Evolutionary conservation across 2,113 vertebrate species (phyloP).

Genomic region (Tangachromis dhanisi): DNA sequence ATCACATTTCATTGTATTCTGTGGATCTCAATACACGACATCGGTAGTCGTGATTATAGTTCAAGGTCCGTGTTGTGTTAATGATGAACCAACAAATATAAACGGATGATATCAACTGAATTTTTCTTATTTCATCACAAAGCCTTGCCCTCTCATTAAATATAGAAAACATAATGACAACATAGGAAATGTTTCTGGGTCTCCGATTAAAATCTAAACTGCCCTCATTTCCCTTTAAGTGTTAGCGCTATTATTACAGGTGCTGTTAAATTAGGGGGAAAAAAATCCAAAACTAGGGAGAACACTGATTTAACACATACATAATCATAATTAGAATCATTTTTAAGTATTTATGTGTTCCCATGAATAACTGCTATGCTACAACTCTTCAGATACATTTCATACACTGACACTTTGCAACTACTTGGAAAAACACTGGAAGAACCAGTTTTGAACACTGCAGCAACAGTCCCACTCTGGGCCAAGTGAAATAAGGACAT

Average conservation of each 20-base stretch:
- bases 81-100: neutral
- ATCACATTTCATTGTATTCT: neutral
- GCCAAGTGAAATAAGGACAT: neutral
- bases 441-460: slow-evolving; percentile 14
- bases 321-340: neutral
- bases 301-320: neutral
- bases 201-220: neutral
- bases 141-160: neutral
- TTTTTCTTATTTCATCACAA: neutral
- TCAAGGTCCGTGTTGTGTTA: neutral
- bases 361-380: neutral
- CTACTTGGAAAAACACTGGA: neutral
- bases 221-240: neutral
- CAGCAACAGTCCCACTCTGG: neutral
- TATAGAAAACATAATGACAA: neutral
- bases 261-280: neutral
- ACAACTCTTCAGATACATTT: neutral
- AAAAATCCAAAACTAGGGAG: neutral
- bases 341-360: neutral
- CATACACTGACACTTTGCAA: neutral
- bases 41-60: neutral
- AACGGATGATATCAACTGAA: neutral
- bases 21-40: neutral
- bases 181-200: neutral
- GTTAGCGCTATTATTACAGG: neutral